Evolutionary conservation across 2,113 vertebrate genomes (phyloP).

Genomic region (Aspiorhynchus laticeps): DNA sequence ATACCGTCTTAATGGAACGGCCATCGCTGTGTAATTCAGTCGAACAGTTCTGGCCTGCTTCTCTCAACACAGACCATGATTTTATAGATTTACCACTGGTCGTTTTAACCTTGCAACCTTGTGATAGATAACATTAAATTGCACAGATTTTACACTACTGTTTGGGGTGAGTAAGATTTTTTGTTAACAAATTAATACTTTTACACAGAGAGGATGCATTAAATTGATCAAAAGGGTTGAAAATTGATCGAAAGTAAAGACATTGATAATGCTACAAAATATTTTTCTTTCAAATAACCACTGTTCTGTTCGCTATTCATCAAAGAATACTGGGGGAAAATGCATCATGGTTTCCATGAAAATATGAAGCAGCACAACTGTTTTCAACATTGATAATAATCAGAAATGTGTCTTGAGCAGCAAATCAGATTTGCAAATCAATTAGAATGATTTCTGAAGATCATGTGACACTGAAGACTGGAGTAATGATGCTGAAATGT

Average conservation of each 20-base stretch:
- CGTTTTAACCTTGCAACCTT: conserved; percentile 5
- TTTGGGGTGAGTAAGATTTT: not conserved
- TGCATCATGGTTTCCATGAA: not conserved
- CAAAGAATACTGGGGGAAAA: not conserved
- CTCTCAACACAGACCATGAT: not conserved
- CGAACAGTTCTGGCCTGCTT: not conserved
- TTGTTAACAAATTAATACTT: not conserved
- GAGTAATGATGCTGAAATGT: not conserved
- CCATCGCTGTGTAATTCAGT: conserved; percentile 14
- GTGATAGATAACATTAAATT: not conserved
- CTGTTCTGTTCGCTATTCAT: too few relatives aligned
- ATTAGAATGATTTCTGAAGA: not conserved
- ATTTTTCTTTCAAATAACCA: too few relatives aligned
- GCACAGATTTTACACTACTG: not conserved
- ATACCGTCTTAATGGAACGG: not conserved
- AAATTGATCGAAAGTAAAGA: too few relatives aligned
- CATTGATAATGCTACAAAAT: too few relatives aligned
- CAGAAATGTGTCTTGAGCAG: not conserved
- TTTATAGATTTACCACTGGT: not conserved
- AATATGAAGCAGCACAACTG: not conserved
- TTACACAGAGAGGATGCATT: too few relatives aligned
- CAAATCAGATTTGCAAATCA: too few relatives aligned
- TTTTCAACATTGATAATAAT: not conserved
- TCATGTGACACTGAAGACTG: not conserved
- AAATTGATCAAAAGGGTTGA: not conserved